Evolutionary conservation across 2,797 vertebrate genomes (phyloP).

Genomic region (Halcyon badia): DNA sequence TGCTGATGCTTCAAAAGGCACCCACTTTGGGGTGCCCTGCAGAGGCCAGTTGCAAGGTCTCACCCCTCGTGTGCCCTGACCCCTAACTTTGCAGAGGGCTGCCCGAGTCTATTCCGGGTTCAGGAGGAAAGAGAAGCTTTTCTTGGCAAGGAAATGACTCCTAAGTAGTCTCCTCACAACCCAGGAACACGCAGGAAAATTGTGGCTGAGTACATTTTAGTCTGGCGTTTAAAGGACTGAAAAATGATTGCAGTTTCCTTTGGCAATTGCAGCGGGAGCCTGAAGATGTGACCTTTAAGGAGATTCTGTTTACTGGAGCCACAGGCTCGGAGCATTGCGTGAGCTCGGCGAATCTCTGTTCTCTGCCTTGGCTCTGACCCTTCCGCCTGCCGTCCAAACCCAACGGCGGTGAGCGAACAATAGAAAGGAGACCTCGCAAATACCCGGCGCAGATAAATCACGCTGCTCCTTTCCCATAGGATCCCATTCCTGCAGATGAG

Average conservation of each 20-base stretch:
- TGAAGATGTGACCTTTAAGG: slow-evolving; percentile 78
- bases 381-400: neutral
- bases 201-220: slow-evolving; percentile 78
- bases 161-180: slow-evolving; percentile 74
- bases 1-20: neutral
- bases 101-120: slow-evolving; percentile 78
- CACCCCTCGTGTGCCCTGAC: neutral
- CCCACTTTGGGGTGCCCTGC: neutral
- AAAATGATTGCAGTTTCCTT: slow-evolving; percentile 85
- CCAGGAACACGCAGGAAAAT: slow-evolving; percentile 79
- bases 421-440: neutral
- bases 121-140: slow-evolving; percentile 84
- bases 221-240: slow-evolving; percentile 80
- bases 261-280: slow-evolving; percentile 62
- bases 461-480: neutral
- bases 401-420: slow-evolving; percentile 37
- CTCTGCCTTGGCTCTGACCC: slow-evolving; percentile 71
- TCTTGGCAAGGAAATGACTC: slow-evolving; percentile 86
- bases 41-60: neutral
- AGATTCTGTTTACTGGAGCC: slow-evolving; percentile 73
- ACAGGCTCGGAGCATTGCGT: slow-evolving; percentile 60
- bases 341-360: slow-evolving; percentile 30
- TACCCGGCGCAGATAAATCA: neutral
- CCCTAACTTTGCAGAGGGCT: slow-evolving; percentile 39
- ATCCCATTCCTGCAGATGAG: neutral